Base-by-base conservation (phyloP, 2,888 invertebrate genomes). In the Trichogramma dendrolimi region DNA sequence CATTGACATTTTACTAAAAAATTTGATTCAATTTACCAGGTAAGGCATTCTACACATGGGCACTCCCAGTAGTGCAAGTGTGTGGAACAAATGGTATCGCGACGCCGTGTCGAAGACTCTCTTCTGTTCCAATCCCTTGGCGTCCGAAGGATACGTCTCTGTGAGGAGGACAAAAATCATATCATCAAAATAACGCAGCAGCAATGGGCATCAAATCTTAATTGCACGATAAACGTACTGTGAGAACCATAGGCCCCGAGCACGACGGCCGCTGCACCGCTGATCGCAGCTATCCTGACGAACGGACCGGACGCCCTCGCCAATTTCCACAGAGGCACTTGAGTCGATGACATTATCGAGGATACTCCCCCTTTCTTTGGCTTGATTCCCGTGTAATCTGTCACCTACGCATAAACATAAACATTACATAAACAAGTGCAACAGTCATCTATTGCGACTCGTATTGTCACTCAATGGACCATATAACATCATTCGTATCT, bases 191-290 rank as follows among this genome's bases (percentile, higher is more conserved):
- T 41, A 48, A 14, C 38, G 11, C 53, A 38, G 6, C 6, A 52
- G 8, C 14, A 11, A 41, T 27, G 10, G 1, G 5, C 27, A 51
- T 38, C 39, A 51, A n/a, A 27, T 10, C 14, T 56, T 53, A 51
- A 54, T n/a, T 4, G 47, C 39, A 43, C 43, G 49, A 10, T 40
- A n/a, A 43, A 48, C 75, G 73, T 76, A 85, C 85, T 86, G 72
- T 92, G 91, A n/a, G 89, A 86, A 44, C 91, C 92, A 73, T 92
- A 91, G 0, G 96, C 96, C 1, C 94, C 94, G 66, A 96, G 82
- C 10, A 88, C 86, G 0, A 96, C 94, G 0, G 96, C 96, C 0
- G 87, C 78, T 0, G 94, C 94, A 4, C 96, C 96, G 70, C 91
- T 90, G 5, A 96, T 62, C 0, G 94, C 96, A 10, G 92, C 94